Base-by-base conservation (phyloP, 2,797 vertebrate species). In the Halcyon chelicuti region DNA sequence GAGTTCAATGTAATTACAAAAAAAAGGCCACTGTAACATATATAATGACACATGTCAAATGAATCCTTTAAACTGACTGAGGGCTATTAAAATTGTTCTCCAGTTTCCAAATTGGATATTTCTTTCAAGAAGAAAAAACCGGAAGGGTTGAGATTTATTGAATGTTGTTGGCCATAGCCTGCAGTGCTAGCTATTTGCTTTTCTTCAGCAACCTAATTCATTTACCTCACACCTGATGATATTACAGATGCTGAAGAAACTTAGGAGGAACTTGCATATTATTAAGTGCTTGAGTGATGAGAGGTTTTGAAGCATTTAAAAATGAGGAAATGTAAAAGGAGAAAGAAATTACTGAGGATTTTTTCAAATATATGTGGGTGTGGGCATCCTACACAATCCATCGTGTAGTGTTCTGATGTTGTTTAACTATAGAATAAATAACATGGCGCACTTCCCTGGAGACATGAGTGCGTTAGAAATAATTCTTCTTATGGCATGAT, bases 151-250 rank as follows among this genome's bases (percentile, higher is more conserved):
- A 90, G 95, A 85, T 39, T 54, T 74, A 39, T 67, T 84, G 42
- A 71, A 66, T 90, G 61, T 89, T 91, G 91, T 96, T 96, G 95
- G 65, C 73, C 74, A n/a, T 46, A 54, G n/a, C n/a, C 92, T 67
- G 80, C 82, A 83, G 22, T 90, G 94, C 88, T 66, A 65, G 51
- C 37, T 92, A 66, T 89, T 92, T 92, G 19, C 78, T 94, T 73
- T 77, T 81, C 85, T 93, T 82, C 31, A 80, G 93, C 61, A 70
- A 92, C 58, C 39, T 40, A 35, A 92, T 84, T 96, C 66, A 84
- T 58, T 86, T 96, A 52, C 31, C 61, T 31, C 80, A 84, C 28
- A 93, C 55, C 62, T 87, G 86, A 66, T 92, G 79, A 46, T 95
- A 26, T 61, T 94, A 46, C 52, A 88, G 74, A 39, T 88, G 35